Base-by-base conservation (phyloP, 2,888 invertebrate genomes). In the Microctonus hyperodae region DNA sequence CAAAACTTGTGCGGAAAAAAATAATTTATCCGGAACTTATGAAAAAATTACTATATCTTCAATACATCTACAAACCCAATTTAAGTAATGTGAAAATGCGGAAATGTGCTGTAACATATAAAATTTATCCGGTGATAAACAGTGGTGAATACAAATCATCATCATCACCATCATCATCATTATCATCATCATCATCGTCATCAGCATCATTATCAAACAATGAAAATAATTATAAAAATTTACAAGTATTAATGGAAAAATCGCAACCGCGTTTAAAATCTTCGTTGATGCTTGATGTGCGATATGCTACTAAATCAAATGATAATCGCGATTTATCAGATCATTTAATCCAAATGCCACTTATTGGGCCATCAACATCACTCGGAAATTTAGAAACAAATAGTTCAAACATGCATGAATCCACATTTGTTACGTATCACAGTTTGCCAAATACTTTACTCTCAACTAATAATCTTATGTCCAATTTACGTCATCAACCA, bases 1-100 rank as follows among this genome's bases (percentile, higher is more conserved):
- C 91, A 70, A 89, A 89, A 79, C 88, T 92, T 67, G 91, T 94
- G 37, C 90, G 90, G 81, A 88, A 89, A 81, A 91, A 90, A 79
- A 85, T 90, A 13, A 90, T 94, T 70, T 90, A 90, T 11, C 86
- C 90, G 69, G 88, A 89, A 78, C 87, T 94, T 80, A 86, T 94
- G 67, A 92, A 93, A 82, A 88, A 90, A 79, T 86, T 94, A 60
- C 85, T 94, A 58, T 93, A 94, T 74, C 87, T 88, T 75, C 86
- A 90, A 81, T 87, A 88, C 69, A 82, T 88, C 23, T 85, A 86
- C 76, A 86, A 86, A 75, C 85, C 87, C 70, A 87, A 88, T 80
- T 77, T 87, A 69, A 85, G 85, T 65, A 75, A 82, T 65, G 89
- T 90, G 64, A 86, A 86, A 70, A 83, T 88, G 78, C 84, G 90